A percentile compares a stretch with the other conserved stretches of the same genome.
Evolutionary conservation across 2,113 vertebrate species (phyloP).

Genomic region (Notarius quadriscutis): DNA sequence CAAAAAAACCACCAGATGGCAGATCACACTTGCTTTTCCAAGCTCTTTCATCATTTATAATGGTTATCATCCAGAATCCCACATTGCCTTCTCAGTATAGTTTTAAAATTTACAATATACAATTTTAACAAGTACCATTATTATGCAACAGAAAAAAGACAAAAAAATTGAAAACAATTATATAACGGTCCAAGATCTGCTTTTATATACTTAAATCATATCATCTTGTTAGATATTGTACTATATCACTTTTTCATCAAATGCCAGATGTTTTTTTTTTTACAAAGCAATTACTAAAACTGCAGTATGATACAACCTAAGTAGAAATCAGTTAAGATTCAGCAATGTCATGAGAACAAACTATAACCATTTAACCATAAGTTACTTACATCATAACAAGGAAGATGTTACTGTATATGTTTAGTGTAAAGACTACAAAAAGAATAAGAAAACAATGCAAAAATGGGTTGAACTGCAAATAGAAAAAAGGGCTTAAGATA

Average conservation of each 20-base stretch:
- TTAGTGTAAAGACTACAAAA: neutral
- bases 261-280: neutral
- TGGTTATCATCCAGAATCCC: neutral
- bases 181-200: neutral
- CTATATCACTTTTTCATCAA: neutral
- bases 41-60: neutral
- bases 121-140: neutral
- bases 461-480: neutral
- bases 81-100: neutral
- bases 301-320: neutral
- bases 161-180: neutral
- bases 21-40: neutral
- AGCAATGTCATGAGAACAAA: neutral
- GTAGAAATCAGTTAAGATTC: neutral
- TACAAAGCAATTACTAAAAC: too few species aligned
- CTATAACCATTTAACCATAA: neutral
- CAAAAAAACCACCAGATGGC: conserved; percentile 41
- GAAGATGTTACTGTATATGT: neutral
- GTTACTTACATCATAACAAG: neutral
- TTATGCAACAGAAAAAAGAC: neutral
- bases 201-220: neutral
- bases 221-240: neutral
- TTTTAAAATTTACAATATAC: neutral
- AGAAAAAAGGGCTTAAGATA: neutral
- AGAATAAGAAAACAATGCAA: neutral